Evolutionary conservation across 2,113 vertebrate species (phyloP).

Genomic region (Cebidichthys violaceus): DNA sequence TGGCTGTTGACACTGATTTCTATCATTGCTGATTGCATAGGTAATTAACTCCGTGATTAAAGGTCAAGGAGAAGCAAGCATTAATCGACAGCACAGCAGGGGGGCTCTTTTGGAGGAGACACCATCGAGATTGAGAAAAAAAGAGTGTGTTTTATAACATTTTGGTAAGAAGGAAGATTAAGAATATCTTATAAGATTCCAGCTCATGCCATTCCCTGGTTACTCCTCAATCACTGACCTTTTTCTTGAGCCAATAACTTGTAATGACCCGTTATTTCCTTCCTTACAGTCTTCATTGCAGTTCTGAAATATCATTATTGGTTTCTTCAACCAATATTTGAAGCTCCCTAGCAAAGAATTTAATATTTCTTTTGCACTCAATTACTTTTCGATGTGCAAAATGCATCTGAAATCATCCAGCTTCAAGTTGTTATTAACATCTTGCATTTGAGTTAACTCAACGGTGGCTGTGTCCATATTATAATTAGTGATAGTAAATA

Average conservation of each 20-base stretch:
- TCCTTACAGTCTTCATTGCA: not conserved
- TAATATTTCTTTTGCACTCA: not conserved
- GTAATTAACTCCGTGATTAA: slow-evolving; percentile 57
- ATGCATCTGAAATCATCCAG: slow-evolving; percentile 1
- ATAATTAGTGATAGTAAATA: slow-evolving; percentile 17
- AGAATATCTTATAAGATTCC: slow-evolving; percentile 5
- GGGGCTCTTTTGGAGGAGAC: not conserved
- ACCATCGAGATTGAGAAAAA: not conserved
- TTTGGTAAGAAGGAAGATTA: not conserved
- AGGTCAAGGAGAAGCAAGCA: slow-evolving; percentile 43
- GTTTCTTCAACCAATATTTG: not conserved
- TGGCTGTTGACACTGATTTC: slow-evolving; percentile 36
- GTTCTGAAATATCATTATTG: not conserved
- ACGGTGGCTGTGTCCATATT: slow-evolving; percentile 1
- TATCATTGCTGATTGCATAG: slow-evolving; percentile 28
- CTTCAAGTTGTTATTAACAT: not conserved
- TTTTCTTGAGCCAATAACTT: slow-evolving; percentile 12
- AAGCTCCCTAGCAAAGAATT: slow-evolving; percentile 14
- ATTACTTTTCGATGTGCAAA: not conserved
- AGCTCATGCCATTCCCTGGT: not conserved
- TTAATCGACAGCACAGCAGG: not conserved
- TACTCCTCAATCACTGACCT: slow-evolving; percentile 9
- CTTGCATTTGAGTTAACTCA: slow-evolving; percentile 10
- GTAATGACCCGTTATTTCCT: not conserved
- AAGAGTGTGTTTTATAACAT: not conserved